Conservation (phyloP, 2,113 vertebrate genomes). For the Cariama cristata region DNA sequence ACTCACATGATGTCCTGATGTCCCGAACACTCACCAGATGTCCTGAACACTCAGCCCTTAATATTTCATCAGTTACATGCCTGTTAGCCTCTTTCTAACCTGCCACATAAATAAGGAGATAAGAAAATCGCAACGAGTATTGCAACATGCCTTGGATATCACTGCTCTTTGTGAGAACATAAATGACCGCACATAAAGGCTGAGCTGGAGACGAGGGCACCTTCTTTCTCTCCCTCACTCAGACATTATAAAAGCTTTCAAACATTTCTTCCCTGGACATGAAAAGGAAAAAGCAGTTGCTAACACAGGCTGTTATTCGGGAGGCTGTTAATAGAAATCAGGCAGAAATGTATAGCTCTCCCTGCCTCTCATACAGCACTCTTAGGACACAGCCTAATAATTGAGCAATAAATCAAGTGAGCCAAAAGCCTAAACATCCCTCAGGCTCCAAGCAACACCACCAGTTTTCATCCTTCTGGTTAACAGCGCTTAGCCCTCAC, state of each 20-base stretch:
- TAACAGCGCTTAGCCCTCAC: slow-evolving; percentile 6
- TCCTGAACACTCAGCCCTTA: not conserved
- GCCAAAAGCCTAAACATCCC: slow-evolving; percentile 8
- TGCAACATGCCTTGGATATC: not conserved
- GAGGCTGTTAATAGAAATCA: slow-evolving; percentile 21
- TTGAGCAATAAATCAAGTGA: slow-evolving; percentile 41
- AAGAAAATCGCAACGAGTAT: not conserved
- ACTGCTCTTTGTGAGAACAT: not conserved
- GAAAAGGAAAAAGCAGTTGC: slow-evolving; percentile 34
- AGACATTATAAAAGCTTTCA: slow-evolving; percentile 30
- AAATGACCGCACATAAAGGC: not conserved
- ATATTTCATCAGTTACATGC: not conserved
- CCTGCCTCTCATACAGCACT: not conserved
- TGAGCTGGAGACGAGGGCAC: not conserved
- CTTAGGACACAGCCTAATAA: slow-evolving; percentile 8
- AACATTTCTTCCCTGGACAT: not conserved
- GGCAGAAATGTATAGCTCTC: slow-evolving; percentile 6
- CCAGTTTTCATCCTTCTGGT: not conserved
- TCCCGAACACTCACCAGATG: not conserved
- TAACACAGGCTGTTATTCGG: not conserved
- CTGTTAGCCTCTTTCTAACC: not conserved
- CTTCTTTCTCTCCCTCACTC: not conserved
- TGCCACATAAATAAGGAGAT: not conserved
- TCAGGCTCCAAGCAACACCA: not conserved
- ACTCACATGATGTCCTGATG: fast-evolving